phyloP scores from a whole-genome alignment of 1,140 invertebrate genomes.

The Aphelinus certus region DNA sequence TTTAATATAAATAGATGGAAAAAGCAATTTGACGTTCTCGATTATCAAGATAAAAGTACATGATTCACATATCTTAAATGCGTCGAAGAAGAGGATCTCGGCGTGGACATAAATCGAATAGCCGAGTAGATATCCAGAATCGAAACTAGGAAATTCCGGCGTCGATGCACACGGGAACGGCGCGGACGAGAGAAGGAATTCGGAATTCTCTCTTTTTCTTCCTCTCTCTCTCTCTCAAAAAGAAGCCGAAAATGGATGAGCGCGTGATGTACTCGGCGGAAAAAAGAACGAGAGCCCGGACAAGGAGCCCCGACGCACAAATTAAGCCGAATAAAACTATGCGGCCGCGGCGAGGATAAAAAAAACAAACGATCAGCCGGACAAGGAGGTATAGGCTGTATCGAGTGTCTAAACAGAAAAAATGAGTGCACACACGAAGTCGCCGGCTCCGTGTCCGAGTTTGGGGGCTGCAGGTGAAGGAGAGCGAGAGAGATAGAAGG shows the following conservation, averaged over 20 bases:
- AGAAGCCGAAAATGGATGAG: no score
- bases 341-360: not conserved
- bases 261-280: no score
- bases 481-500: constrained; percentile 8
- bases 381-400: constrained; percentile 12
- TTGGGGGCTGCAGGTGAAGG: constrained; percentile 10
- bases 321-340: constrained; percentile 15
- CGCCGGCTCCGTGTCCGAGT: not conserved
- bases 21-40: no score
- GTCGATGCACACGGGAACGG: no score
- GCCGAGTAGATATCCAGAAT: no score
- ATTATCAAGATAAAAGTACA: no score
- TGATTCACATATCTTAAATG: no score
- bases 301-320: not conserved
- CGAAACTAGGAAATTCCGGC: no score
- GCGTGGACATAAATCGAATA: no score
- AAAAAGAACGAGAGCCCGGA: not conserved
- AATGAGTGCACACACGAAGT: not conserved
- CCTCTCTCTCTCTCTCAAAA: not conserved
- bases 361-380: not conserved
- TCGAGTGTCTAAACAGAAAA: constrained; percentile 20
- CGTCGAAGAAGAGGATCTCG: no score
- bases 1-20: no score
- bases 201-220: not conserved
- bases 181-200: not conserved